Evolutionary conservation across 2,888 invertebrate species (phyloP), one percentile per base, ranked within the genome.

Genomic region (Erebia epiphron): DNA sequence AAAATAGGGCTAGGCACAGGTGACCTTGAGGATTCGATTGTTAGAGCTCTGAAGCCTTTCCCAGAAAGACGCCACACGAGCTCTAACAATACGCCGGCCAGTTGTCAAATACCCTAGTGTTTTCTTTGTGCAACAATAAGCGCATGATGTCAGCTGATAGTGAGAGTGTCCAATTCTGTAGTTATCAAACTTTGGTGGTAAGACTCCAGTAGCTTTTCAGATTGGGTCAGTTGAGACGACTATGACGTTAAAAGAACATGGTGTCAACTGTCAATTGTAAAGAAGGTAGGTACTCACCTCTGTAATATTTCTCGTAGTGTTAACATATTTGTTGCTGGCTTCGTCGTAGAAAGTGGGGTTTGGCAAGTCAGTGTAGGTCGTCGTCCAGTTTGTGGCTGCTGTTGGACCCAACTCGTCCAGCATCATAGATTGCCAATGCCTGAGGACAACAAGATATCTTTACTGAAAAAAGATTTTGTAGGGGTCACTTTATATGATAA

Each of bases 381-480:
- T 83, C 35, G 86, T 81, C 75, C 82, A 81, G 78, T 89, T 88
- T 72, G 84, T 72, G 13, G 82, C 77, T 71, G 81, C 70, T 67
- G 91, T 89, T 21, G 91, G 86, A 71, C 77, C 77, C 68, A 83
- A 80, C 60, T 88, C 88, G 82, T 86, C 88, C 80, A 88, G 78
- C 91, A 91, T 92, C 76, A 79, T 91, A 75, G 75, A 83, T 85
- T 85, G 16, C 68, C 70, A 73, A 60, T 69, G 61, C 71, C 75
- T 78, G 73, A 10, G 11, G n/a, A 64, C 64, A 64, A 54, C 50
- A 50, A 21, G 46, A 13, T 26, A n/a, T 14, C 14, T 14, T 21
- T 18, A 52, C 16, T 35, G 7, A 35, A 35, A 35, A 0, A 26
- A n/a, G n/a, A n/a, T n/a, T n/a, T n/a, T n/a, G n/a, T n/a, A n/a